Evolutionary conservation across 1,140 invertebrate genomes (phyloP), one percentile per base, ranked within the genome.

Genomic region (Rhizoglyphus robini): DNA sequence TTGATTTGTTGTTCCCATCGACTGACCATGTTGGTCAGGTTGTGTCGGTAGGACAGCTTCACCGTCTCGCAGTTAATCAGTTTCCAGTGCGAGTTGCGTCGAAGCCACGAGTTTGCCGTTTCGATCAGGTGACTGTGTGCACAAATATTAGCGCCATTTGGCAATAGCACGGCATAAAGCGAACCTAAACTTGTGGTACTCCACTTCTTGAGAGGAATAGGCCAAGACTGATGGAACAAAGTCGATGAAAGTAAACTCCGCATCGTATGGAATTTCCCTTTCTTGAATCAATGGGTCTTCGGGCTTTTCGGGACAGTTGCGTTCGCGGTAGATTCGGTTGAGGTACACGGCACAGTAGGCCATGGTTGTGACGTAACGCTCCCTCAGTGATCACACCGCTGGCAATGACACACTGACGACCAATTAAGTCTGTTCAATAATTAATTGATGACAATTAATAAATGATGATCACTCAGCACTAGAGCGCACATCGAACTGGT

Each of bases 31-130:
- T n/a, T 49, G 2, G 63, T 64, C 3, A 64, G n/a, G 29, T 64
- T 64, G 29, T 64, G 63, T 3, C 63, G 38, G 41, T 64, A 64
- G 2, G 51, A 65, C 32, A 68, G 30, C 23, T 59, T n/a, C 13
- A 68, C 63, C 8, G 67, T 68, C 41, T 68, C 67, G 32, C 62
- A 65, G 27, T 68, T 68, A 2, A 68, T 60, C 34, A 68, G 20
- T 34, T 68, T 47, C 67, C 67, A 68, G 4, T 65, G 66, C 13
- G 15, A 20, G 27, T 68, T 68, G 20, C 58, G 34, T 2, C 5
- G 11, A 2, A 68, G 25, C 67, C 67, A 68, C 3, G 5, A 4
- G 23, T 68, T 68, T 5, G 48, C 31, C 4, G 29, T 32, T 13
- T 30, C 67, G 1, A 68, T 41, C 38, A 68, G 31, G 27, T 60